phyloP scores from a whole-genome alignment of 2,797 vertebrate genomes.

The Monodelphis domestica region DNA sequence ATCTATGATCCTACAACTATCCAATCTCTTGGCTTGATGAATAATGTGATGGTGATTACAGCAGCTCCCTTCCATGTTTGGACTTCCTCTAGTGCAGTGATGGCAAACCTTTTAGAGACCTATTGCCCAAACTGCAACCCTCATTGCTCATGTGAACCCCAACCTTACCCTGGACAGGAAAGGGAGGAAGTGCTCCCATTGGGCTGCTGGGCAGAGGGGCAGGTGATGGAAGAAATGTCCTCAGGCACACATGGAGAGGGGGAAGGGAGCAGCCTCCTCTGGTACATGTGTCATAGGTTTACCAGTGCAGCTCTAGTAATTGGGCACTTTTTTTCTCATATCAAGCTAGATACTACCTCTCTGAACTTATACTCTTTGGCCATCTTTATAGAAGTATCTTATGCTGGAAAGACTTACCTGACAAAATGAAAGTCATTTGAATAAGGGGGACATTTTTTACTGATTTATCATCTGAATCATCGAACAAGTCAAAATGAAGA shows the following conservation, averaged over 20 bases:
- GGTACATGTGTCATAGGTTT: too few species aligned
- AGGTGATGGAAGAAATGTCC: too few species aligned
- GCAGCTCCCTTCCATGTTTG: neutral
- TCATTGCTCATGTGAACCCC: too few species aligned
- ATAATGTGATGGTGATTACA: neutral
- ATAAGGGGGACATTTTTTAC: neutral
- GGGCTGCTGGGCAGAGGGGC: too few species aligned
- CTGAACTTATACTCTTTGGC: neutral
- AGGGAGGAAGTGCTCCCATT: too few species aligned
- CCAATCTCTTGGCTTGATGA: neutral
- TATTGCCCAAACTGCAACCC: too few species aligned
- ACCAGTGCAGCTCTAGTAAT: too few species aligned
- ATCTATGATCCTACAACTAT: neutral
- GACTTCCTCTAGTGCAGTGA: neutral
- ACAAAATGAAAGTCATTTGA: neutral
- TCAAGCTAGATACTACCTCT: neutral
- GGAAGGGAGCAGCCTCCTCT: too few species aligned
- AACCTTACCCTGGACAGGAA: too few species aligned
- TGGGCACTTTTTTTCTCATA: neutral
- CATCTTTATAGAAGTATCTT: neutral
- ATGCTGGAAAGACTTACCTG: neutral
- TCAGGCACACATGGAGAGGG: too few species aligned
- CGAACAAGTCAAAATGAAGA: neutral
- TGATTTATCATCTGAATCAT: slow-evolving; percentile 34
- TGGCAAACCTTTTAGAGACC: too few species aligned